phyloP scores from a whole-genome alignment of 2,888 invertebrate genomes.

The Nineta flava region DNA sequence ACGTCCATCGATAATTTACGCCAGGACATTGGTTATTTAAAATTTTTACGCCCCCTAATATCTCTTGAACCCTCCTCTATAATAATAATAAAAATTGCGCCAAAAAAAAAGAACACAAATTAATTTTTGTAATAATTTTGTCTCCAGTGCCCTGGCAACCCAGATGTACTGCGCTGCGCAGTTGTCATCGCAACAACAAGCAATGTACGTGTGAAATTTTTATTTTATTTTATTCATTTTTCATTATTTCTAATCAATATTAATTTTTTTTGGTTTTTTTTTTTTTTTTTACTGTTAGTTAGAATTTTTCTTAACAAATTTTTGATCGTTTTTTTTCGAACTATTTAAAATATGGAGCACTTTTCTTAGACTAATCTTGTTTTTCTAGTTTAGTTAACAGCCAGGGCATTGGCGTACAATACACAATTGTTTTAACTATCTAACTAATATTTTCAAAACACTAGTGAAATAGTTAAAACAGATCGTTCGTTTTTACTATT shows the following conservation, averaged over 20 bases:
- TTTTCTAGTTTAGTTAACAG: background rate
- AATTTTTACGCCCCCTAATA: background rate
- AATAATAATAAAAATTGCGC: too few relatives aligned
- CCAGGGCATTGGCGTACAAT: slow-evolving; percentile 71
- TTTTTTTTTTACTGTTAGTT: too few relatives aligned
- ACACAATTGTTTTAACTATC: background rate
- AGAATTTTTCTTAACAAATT: too few relatives aligned
- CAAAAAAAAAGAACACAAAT: slow-evolving; percentile 3
- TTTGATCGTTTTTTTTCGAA: background rate
- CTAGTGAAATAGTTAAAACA: too few relatives aligned
- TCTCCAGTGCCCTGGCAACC: slow-evolving; percentile 91
- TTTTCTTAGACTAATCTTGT: background rate
- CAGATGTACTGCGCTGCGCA: slow-evolving; percentile 89
- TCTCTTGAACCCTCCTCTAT: too few relatives aligned
- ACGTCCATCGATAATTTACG: slow-evolving; percentile 4
- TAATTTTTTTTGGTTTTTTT: too few relatives aligned
- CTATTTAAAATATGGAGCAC: background rate
- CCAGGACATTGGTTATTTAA: slow-evolving; percentile 16
- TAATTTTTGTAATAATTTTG: slow-evolving; percentile 26
- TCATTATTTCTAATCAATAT: background rate
- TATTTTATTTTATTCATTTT: slow-evolving; percentile 7
- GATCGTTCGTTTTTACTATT: too few relatives aligned
- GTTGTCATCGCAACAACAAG: slow-evolving; percentile 84
- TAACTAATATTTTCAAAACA: too few relatives aligned
- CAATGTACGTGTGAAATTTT: slow-evolving; percentile 58